Conservation (phyloP, 2,888 invertebrate genomes). For the Ectemnius cavifrons region DNA sequence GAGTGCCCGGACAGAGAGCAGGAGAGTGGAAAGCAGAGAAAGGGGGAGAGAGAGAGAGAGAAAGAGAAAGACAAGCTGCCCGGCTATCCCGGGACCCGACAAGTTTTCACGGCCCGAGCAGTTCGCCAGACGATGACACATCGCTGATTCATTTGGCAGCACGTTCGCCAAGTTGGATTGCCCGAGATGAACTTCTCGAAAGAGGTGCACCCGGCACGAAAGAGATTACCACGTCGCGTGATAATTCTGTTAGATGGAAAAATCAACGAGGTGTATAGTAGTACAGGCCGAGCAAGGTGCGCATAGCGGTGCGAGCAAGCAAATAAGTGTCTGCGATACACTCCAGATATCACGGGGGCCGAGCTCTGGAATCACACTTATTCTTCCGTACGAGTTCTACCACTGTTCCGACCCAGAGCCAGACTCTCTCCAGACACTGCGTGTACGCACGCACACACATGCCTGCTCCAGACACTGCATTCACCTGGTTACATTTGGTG, state of each 20-base stretch:
- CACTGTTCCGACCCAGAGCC: no score
- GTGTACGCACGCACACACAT: no score
- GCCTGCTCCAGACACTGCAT: no score
- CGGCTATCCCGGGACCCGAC: constrained; percentile 10
- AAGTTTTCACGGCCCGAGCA: constrained; percentile 28
- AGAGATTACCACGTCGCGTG: no score
- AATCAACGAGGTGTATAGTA: not conserved
- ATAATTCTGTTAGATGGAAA: no score
- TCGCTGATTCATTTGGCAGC: constrained; percentile 50
- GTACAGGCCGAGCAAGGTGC: constrained; percentile 1
- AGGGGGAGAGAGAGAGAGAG: not conserved
- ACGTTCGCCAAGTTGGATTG: constrained; percentile 4
- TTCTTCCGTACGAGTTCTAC: not conserved
- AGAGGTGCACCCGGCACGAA: no score
- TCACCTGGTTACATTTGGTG: no score
- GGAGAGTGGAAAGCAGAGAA: not conserved
- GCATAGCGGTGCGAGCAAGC: constrained; percentile 9
- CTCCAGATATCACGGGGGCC: not conserved
- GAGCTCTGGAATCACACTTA: constrained; percentile 1
- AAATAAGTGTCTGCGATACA: constrained; percentile 7
- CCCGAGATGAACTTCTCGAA: not conserved
- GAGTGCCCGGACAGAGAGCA: no score
- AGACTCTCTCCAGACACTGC: no score
- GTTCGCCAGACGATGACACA: constrained; percentile 58
- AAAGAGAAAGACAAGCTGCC: no score